Evolutionary conservation across 2,113 vertebrate genomes (phyloP).

Genomic region (Lophochroa leadbeateri): DNA sequence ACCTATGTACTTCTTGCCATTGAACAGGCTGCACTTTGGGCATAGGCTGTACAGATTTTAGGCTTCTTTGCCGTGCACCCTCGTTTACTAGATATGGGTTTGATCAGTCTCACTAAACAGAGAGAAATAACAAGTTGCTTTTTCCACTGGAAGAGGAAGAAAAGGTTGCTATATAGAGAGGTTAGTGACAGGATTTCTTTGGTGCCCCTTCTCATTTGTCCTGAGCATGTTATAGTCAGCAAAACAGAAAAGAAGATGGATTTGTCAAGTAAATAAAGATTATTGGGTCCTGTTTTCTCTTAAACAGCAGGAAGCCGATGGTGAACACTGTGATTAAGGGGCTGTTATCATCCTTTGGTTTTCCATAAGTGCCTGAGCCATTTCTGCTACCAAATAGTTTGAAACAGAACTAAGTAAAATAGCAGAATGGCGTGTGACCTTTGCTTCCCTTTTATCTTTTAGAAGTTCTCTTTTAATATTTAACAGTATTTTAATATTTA

Average conservation of each 20-base stretch:
- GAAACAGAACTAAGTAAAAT: not conserved
- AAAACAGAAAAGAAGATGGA: not conserved
- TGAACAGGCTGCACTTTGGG: not conserved
- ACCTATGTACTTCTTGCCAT: fast-evolving
- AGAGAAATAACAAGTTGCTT: not conserved
- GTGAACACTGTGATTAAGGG: not conserved
- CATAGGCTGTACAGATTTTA: not conserved
- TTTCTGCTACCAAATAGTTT: not conserved
- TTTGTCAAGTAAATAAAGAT: not conserved
- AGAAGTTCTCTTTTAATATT: constrained; percentile 62
- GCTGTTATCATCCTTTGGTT: not conserved
- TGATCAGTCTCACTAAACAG: not conserved
- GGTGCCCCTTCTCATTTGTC: not conserved
- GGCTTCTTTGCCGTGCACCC: not conserved
- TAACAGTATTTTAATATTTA: constrained; percentile 57
- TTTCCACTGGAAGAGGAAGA: not conserved
- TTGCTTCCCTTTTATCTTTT: constrained; percentile 3
- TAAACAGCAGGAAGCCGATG: not conserved
- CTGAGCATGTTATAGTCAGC: fast-evolving
- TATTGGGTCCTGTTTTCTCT: not conserved
- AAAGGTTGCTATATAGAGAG: fast-evolving
- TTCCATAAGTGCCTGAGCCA: not conserved
- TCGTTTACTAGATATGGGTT: fast-evolving
- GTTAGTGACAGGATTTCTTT: not conserved
- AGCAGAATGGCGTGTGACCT: not conserved